phyloP scores from a whole-genome alignment of 1,140 invertebrate species.

The Latrodectus geometricus region DNA sequence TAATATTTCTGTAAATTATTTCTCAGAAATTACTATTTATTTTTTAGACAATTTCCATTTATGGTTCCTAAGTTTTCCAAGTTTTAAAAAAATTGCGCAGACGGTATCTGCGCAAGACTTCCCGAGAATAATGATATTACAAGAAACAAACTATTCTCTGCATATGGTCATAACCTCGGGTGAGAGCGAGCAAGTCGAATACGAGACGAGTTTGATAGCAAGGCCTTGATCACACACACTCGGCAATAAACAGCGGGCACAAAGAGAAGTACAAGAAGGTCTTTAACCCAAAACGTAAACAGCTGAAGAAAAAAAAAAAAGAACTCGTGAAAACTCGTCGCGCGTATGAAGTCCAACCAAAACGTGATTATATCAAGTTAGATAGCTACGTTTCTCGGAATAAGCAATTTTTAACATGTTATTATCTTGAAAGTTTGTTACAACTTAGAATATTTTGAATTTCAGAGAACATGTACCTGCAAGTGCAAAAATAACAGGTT shows the following conservation, averaged over 20 bases:
- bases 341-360: neutral
- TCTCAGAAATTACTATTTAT: no score
- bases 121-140: neutral
- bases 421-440: no score
- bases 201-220: neutral
- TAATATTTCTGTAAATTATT: no score
- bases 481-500: no score
- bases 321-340: constrained; percentile 10
- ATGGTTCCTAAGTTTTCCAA: no score
- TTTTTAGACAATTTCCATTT: no score
- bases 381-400: no score
- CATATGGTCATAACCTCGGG: constrained; percentile 57
- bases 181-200: neutral
- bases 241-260: neutral
- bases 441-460: no score
- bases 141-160: neutral
- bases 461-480: no score
- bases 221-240: constrained; percentile 42
- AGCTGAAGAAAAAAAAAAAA: neutral
- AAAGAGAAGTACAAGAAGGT: constrained; percentile 17
- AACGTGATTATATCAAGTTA: neutral
- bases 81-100: no score
- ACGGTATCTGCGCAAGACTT: neutral
- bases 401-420: no score
- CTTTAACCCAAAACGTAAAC: constrained; percentile 60